phyloP scores from a whole-genome alignment of 1,140 invertebrate genomes.

The Augochlora pura region DNA sequence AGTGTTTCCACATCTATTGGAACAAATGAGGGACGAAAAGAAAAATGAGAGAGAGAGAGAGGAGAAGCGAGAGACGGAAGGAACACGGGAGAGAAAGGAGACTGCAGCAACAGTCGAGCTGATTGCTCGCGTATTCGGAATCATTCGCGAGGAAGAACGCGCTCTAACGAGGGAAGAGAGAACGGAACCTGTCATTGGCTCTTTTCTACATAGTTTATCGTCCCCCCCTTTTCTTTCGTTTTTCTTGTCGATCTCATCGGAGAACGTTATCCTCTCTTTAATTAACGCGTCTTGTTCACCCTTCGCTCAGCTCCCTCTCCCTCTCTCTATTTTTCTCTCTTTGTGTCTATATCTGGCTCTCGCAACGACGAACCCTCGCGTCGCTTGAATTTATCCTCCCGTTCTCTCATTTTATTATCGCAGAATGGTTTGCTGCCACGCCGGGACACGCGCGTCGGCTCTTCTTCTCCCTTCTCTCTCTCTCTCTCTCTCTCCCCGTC shows the following conservation, averaged over 20 bases:
- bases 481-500: not conserved
- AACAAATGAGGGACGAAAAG: too few species aligned
- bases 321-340: not conserved
- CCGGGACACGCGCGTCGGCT: conserved; percentile 1
- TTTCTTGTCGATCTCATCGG: not conserved
- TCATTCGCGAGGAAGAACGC: conserved; percentile 10
- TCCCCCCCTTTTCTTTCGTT: not conserved
- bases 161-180: conserved; percentile 20
- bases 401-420: not conserved
- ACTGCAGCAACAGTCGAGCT: not conserved
- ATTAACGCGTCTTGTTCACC: not conserved
- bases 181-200: conserved; percentile 22
- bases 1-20: too few species aligned
- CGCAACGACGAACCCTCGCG: conserved; percentile 2
- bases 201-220: conserved; percentile 2
- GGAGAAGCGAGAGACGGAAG: not conserved
- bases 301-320: too few species aligned
- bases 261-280: conserved; percentile 23
- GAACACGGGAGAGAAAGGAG: not conserved
- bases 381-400: not conserved
- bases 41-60: not conserved
- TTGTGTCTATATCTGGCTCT: too few species aligned
- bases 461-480: not conserved
- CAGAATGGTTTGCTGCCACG: too few species aligned
- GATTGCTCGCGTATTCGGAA: conserved; percentile 41